These are phyloP conservation scores for Tyto alba DNA, from an alignment of 2,113 vertebrate genomes.

Conservation along the genomic window DNA sequence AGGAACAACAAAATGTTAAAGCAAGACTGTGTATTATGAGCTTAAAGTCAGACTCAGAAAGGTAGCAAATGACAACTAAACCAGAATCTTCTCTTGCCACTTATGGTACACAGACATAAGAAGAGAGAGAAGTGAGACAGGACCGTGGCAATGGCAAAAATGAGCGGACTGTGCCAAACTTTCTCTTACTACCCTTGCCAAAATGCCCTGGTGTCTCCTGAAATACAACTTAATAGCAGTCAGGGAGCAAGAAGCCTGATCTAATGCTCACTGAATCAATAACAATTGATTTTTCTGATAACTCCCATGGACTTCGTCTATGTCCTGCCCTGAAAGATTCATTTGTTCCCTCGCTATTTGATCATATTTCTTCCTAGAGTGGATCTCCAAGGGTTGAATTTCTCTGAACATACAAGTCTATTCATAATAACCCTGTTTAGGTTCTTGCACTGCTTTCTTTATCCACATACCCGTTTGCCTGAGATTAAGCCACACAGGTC, in stretches of 20 bases:
- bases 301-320: neutral
- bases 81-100: neutral
- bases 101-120: neutral
- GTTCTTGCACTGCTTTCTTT: neutral
- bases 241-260: constrained; percentile 15
- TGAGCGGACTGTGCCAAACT: neutral
- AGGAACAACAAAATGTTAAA: neutral
- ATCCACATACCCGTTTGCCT: neutral
- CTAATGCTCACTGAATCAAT: constrained; percentile 41
- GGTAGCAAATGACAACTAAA: neutral
- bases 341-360: neutral
- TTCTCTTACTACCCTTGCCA: neutral
- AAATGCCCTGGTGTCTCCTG: constrained; percentile 9
- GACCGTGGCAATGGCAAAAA: neutral
- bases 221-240: constrained; percentile 19
- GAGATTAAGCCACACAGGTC: neutral
- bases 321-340: neutral
- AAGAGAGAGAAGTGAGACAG: neutral
- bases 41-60: neutral
- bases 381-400: neutral
- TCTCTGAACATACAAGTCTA: neutral
- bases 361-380: constrained; percentile 5
- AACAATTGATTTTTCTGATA: constrained; percentile 18
- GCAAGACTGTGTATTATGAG: neutral
- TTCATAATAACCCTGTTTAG: neutral